These are phyloP conservation scores for Lota lota DNA, from an alignment of 2,113 vertebrate species.

Conservation along the genomic window DNA sequence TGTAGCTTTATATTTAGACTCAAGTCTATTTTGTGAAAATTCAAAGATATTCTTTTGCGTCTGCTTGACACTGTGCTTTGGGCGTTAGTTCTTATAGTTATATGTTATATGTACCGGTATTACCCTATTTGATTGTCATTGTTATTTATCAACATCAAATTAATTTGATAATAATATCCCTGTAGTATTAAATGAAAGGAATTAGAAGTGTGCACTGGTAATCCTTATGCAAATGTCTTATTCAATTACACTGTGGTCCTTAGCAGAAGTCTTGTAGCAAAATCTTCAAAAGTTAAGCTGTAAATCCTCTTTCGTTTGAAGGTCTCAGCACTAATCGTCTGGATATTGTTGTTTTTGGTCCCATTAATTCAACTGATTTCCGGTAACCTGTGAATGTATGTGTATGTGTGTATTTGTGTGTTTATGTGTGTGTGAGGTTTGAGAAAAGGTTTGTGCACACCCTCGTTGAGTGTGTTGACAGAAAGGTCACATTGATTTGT, in stretches of 20 bases:
- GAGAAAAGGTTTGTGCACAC: slow-evolving; percentile 4
- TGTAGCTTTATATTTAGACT: too few relatives aligned
- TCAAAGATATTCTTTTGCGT: too few relatives aligned
- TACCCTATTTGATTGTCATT: too few relatives aligned
- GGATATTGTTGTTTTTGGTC: slow-evolving; percentile 75
- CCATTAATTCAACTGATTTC: slow-evolving; percentile 69
- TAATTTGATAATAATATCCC: slow-evolving; percentile 35
- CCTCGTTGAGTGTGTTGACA: slow-evolving; percentile 23
- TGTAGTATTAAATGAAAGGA: slow-evolving; percentile 60
- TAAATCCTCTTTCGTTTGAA: slow-evolving; percentile 79
- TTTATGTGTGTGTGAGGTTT: background rate
- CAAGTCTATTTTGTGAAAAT: too few relatives aligned
- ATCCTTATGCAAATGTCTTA: slow-evolving; percentile 76
- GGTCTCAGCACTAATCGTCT: slow-evolving; percentile 68
- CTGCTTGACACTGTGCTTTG: too few relatives aligned
- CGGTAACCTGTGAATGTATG: slow-evolving; percentile 47
- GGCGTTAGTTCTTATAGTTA: too few relatives aligned
- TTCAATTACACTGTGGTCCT: slow-evolving; percentile 75
- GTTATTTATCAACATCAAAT: too few relatives aligned
- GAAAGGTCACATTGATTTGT: slow-evolving; percentile 54
- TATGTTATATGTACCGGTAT: too few relatives aligned
- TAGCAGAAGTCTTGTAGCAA: slow-evolving; percentile 74
- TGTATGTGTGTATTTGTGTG: background rate
- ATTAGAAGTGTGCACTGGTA: slow-evolving; percentile 59
- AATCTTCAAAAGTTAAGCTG: slow-evolving; percentile 81